Conservation (phyloP, 2,113 vertebrate species). For the Elachura formosa region DNA sequence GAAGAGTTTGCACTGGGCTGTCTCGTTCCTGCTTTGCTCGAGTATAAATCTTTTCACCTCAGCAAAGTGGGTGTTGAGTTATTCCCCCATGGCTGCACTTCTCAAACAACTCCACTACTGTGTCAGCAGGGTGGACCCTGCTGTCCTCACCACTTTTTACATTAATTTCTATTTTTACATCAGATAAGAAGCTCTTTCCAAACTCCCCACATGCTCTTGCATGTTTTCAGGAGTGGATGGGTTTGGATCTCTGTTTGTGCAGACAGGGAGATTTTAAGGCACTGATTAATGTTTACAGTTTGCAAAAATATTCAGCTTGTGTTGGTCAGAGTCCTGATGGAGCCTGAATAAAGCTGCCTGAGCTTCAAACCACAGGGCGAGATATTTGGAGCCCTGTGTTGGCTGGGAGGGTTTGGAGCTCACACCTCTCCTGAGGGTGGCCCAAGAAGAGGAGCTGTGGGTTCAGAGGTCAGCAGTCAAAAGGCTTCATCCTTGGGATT, state of each 20-base stretch:
- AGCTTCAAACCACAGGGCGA: neutral
- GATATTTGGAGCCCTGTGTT: neutral
- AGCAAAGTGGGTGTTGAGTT: fast-evolving
- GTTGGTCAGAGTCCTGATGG: neutral
- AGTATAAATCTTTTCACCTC: neutral
- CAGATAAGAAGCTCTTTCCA: neutral
- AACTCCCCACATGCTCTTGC: neutral
- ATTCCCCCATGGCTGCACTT: neutral
- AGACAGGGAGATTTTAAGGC: neutral
- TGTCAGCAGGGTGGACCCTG: neutral
- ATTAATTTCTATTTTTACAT: neutral
- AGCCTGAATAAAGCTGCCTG: neutral
- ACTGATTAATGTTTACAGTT: neutral
- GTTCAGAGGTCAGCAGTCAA: neutral
- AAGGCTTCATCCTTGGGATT: neutral
- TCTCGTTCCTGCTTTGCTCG: neutral
- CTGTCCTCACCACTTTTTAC: neutral
- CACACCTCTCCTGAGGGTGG: neutral
- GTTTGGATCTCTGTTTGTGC: neutral
- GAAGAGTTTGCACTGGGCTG: neutral
- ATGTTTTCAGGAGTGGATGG: fast-evolving
- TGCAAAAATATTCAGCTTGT: neutral
- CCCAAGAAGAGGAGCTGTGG: neutral
- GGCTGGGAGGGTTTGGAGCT: neutral
- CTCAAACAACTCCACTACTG: neutral